Conservation (phyloP, 2,797 vertebrate genomes). For the Amniataba percoides region DNA sequence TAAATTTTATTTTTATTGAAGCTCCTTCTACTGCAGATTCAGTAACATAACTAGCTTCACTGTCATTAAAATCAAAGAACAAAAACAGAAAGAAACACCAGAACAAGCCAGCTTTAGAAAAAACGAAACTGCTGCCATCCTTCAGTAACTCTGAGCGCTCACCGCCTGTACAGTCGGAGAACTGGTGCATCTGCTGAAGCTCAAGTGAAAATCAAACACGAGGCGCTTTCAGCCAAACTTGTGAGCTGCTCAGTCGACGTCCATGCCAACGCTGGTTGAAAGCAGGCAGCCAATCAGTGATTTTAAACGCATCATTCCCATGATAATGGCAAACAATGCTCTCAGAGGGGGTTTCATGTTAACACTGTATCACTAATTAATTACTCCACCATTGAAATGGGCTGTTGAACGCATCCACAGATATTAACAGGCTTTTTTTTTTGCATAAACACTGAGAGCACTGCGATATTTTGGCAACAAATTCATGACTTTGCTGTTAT, state of each 20-base stretch:
- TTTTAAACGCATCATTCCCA: slow-evolving; percentile 8
- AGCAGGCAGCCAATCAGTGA: slow-evolving; percentile 19
- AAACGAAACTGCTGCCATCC: not conserved
- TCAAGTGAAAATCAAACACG: slow-evolving; percentile 15
- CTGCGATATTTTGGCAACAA: slow-evolving; percentile 26
- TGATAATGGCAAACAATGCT: slow-evolving; percentile 19
- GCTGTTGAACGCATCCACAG: slow-evolving; percentile 25
- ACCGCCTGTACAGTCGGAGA: not conserved
- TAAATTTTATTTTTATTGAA: not conserved
- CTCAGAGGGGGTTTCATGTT: slow-evolving; percentile 6
- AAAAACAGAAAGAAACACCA: too few relatives aligned
- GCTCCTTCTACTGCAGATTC: not conserved
- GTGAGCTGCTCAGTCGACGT: not conserved
- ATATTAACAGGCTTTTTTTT: slow-evolving; percentile 25
- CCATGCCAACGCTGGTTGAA: slow-evolving; percentile 3
- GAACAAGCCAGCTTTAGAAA: not conserved
- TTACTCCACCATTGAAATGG: not conserved
- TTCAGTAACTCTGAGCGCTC: too few relatives aligned
- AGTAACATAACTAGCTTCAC: not conserved
- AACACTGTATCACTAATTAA: slow-evolving; percentile 30
- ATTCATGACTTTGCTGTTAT: slow-evolving; percentile 16
- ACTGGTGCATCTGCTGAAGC: slow-evolving; percentile 1
- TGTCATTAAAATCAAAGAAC: too few relatives aligned
- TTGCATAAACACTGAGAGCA: slow-evolving; percentile 8
- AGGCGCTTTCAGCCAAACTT: not conserved